Evolutionary conservation across 1,140 invertebrate species (phyloP).

Genomic region (Drosophila pseudoananassae): DNA sequence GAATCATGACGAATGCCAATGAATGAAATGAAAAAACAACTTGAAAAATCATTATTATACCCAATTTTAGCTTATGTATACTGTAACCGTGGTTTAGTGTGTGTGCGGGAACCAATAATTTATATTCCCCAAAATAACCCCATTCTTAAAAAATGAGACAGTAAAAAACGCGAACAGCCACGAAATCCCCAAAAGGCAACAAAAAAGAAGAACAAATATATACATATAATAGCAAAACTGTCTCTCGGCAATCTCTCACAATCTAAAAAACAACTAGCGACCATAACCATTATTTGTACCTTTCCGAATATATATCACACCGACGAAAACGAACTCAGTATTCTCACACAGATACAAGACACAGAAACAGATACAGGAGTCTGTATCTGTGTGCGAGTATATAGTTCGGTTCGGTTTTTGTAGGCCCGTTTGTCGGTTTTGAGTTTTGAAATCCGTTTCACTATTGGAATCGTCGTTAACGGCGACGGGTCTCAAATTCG

Average conservation of each 20-base stretch:
- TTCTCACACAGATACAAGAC: conserved; percentile 22
- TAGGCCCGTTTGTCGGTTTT: conserved; percentile 77
- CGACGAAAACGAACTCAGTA: conserved; percentile 12
- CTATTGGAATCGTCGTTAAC: conserved; percentile 71
- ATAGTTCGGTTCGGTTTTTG: conserved; percentile 66
- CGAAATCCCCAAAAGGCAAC: conserved; percentile 25
- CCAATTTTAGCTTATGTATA: conserved; percentile 19
- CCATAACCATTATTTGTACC: conserved; percentile 61
- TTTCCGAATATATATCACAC: conserved; percentile 50
- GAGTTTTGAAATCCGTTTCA: conserved; percentile 65
- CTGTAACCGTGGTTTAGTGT: conserved; percentile 11
- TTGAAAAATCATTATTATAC: conserved; percentile 51
- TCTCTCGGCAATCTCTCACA: conserved; percentile 52
- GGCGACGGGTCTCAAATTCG: conserved; percentile 47
- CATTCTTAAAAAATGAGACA: conserved; percentile 47
- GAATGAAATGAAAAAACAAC: conserved; percentile 3
- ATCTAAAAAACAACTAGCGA: conserved; percentile 56
- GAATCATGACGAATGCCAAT: background rate
- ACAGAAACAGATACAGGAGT: conserved; percentile 12
- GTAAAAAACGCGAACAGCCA: conserved; percentile 23
- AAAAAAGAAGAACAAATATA: conserved; percentile 41
- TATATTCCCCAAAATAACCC: conserved; percentile 38
- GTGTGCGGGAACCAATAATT: conserved; percentile 27
- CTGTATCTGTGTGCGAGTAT: conserved; percentile 21
- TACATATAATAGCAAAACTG: conserved; percentile 47